Conservation (phyloP, 2,113 vertebrate genomes). For the Dolichallabes microphthalmus region DNA sequence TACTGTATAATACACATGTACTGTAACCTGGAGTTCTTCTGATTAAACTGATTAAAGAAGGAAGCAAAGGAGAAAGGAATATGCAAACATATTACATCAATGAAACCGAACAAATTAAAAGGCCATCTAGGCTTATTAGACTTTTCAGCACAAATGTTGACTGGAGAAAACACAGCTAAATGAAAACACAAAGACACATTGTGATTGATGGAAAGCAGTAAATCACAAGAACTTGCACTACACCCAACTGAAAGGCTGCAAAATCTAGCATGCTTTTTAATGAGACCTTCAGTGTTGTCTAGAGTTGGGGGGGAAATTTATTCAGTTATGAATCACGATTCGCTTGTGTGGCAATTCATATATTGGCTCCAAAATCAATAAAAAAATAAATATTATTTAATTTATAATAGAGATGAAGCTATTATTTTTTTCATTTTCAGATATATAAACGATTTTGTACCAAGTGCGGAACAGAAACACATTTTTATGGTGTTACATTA, state of each 20-base stretch:
- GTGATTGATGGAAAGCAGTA: background rate
- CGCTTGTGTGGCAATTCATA: too few relatives aligned
- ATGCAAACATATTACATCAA: background rate
- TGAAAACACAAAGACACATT: background rate
- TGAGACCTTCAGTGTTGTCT: background rate
- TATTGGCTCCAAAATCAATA: too few relatives aligned
- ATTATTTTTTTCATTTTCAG: too few relatives aligned
- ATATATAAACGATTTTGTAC: too few relatives aligned
- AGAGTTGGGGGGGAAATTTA: background rate
- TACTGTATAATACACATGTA: background rate
- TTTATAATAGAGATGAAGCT: too few relatives aligned
- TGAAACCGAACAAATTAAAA: slow-evolving; percentile 10
- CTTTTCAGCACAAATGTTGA: background rate
- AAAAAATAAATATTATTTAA: too few relatives aligned
- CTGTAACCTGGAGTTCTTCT: background rate
- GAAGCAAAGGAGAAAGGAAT: background rate
- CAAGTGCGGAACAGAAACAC: too few relatives aligned
- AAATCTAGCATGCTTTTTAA: too few relatives aligned
- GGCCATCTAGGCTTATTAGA: background rate
- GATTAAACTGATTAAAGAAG: background rate
- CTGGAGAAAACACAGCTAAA: background rate
- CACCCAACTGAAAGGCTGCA: background rate
- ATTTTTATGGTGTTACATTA: too few relatives aligned
- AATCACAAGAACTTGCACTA: background rate
- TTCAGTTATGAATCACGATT: background rate